Evolutionary conservation across 2,113 vertebrate genomes (phyloP).

Genomic region (Xenopus borealis): DNA sequence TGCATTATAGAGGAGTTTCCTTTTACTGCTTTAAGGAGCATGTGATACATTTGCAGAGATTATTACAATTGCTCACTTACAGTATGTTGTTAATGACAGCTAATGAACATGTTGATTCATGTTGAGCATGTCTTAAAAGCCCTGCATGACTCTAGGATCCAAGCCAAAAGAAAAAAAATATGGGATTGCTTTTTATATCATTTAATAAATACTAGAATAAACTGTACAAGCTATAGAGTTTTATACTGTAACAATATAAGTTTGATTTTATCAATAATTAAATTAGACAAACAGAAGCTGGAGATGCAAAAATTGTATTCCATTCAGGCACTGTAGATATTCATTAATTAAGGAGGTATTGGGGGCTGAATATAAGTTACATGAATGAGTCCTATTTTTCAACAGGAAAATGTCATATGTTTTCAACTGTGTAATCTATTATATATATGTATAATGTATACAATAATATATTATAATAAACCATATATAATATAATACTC

Average conservation of each 20-base stretch:
- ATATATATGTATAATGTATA: no score
- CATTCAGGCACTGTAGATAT: no score
- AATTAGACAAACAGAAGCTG: no score
- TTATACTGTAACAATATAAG: background rate
- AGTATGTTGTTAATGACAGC: constrained; percentile 37
- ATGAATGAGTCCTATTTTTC: no score
- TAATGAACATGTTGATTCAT: constrained; percentile 38
- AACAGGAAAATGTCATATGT: no score
- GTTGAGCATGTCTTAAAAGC: constrained; percentile 33
- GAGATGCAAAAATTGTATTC: no score
- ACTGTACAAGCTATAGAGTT: background rate
- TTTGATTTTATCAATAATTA: no score
- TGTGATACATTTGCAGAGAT: background rate
- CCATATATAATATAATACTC: no score
- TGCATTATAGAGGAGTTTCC: background rate
- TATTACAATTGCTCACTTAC: constrained; percentile 31
- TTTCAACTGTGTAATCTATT: no score
- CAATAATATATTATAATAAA: no score
- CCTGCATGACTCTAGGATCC: constrained; percentile 33
- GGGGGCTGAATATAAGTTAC: no score
- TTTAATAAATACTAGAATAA: background rate
- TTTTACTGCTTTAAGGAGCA: background rate
- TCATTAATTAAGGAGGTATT: no score
- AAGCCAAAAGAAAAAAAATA: constrained; percentile 20
- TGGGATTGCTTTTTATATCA: constrained; percentile 18